Evolutionary conservation across 2,888 invertebrate species (phyloP).

Genomic region (Euplexia lucipara): DNA sequence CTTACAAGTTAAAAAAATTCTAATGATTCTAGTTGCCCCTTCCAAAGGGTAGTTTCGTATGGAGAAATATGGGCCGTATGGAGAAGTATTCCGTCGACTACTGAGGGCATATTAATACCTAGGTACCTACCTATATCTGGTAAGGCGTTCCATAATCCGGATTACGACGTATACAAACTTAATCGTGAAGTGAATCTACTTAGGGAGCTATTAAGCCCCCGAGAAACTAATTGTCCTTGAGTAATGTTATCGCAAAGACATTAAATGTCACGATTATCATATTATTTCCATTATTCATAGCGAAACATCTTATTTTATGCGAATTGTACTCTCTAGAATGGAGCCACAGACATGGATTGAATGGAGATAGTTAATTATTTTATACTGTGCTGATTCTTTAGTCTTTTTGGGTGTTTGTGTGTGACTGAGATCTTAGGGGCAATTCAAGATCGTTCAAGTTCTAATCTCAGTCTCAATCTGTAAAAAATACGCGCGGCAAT

Average conservation of each 20-base stretch:
- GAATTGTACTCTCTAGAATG: constrained; percentile 24
- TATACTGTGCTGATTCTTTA: not conserved
- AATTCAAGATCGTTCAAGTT: too few species aligned
- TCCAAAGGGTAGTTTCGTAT: too few species aligned
- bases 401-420: not conserved
- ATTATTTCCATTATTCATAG: constrained; percentile 40
- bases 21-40: too few species aligned
- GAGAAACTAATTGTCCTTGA: constrained; percentile 33
- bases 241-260: constrained; percentile 35
- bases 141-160: constrained; percentile 33
- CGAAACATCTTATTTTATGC: constrained; percentile 27
- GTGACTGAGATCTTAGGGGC: not conserved
- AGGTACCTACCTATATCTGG: not conserved
- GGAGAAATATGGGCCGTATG: not conserved
- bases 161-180: constrained; percentile 14
- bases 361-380: constrained; percentile 28
- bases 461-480: too few species aligned
- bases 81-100: not conserved
- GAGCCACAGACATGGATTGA: constrained; percentile 7
- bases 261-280: constrained; percentile 27
- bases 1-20: too few species aligned
- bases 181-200: constrained; percentile 31
- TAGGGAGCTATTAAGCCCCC: constrained; percentile 17
- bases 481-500: too few species aligned
- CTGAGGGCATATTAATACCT: not conserved